Percentiles rank a stretch among this genome's conserved stretches.
These are phyloP conservation scores for Cydia strobilella DNA, from an alignment of 1,140 invertebrate genomes.

Conservation along the genomic window DNA sequence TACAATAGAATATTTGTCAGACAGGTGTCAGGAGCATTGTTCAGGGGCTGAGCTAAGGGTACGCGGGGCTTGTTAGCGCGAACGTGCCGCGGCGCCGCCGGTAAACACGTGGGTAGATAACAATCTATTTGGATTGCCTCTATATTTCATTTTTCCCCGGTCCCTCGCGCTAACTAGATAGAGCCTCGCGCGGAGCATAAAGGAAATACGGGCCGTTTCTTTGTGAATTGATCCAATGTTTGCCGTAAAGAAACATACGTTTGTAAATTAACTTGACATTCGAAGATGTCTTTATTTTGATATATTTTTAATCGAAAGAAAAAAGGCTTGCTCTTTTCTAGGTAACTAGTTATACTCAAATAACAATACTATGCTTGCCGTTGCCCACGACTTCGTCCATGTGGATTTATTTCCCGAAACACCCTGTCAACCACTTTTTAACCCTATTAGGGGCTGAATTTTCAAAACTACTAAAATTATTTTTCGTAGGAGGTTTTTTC, in stretches of 20 bases:
- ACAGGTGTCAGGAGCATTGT: conserved; percentile 70
- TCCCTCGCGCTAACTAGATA: conserved; percentile 75
- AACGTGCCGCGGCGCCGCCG: conserved; percentile 73
- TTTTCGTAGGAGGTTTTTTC: too few relatives aligned
- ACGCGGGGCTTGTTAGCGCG: conserved; percentile 71
- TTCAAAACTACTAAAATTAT: too few relatives aligned
- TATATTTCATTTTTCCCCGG: conserved; percentile 80
- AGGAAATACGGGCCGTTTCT: conserved; percentile 72
- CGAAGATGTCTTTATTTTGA: conserved; percentile 4
- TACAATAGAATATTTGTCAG: conserved; percentile 47
- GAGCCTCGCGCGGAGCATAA: conserved; percentile 53
- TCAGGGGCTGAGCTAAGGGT: conserved; percentile 51
- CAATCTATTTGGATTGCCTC: conserved; percentile 81
- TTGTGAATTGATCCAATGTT: conserved; percentile 46
- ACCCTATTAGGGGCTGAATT: too few relatives aligned
- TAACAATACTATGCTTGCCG: too few relatives aligned
- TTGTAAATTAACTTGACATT: conserved; percentile 13
- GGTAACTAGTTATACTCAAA: too few relatives aligned
- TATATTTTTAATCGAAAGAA: not conserved
- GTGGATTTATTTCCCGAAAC: too few relatives aligned
- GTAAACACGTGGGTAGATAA: conserved; percentile 81
- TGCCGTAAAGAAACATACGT: conserved; percentile 34
- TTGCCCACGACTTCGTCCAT: too few relatives aligned
- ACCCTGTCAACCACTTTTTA: too few relatives aligned
- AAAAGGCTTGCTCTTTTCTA: not conserved